Base-by-base conservation (phyloP, 2,888 invertebrate genomes). In the Eupithecia subfuscata region DNA sequence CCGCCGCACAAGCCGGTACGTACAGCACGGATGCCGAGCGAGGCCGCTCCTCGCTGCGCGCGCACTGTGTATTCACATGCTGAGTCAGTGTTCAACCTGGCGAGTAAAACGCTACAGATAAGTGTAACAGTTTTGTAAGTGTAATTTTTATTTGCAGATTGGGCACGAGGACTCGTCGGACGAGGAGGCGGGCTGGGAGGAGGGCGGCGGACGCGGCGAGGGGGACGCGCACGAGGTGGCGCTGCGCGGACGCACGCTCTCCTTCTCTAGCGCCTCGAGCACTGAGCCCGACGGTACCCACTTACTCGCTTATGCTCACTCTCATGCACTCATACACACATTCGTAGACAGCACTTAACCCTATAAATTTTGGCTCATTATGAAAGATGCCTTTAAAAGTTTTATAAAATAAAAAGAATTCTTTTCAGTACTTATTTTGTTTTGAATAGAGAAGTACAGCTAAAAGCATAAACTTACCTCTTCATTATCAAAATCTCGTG, bases 121-220 rank as follows among this genome's bases (percentile, higher is more conserved):
- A 22, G 25, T 60, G 9, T 16, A 48, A 2, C 8, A n/a, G n/a
- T n/a, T 52, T 18, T 52, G 6, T n/a, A n/a, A 9, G 8, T 52
- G 2, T 14, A 45, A 6, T 45, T n/a, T n/a, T 52, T 52, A n/a
- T 56, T 11, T 56, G n/a, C 22, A 56, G 56, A 56, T 56, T 4
- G 56, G 56, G 22, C 56, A 56, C 22, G 56, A 56, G 11, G 56
- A 56, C 56, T 56, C 56, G 22, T 56, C 56, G 56, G 93, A 93
- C 77, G 93, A 94, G 77, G 93, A 93, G 76, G 91, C 86, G 0
- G 92, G 91, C 0, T 98, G 98, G 69, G 97, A 98, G 86, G 90
- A 98, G 85, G 91, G 88, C 6, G 85, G 81, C 5, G 81, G 82
- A 22, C 82, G 86, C 5, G 85, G 90, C 18, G 90, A 90, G 77